Evolutionary conservation across 2,113 vertebrate genomes (phyloP), one percentile per base, ranked within the genome.

Genomic region (Poecile atricapillus): DNA sequence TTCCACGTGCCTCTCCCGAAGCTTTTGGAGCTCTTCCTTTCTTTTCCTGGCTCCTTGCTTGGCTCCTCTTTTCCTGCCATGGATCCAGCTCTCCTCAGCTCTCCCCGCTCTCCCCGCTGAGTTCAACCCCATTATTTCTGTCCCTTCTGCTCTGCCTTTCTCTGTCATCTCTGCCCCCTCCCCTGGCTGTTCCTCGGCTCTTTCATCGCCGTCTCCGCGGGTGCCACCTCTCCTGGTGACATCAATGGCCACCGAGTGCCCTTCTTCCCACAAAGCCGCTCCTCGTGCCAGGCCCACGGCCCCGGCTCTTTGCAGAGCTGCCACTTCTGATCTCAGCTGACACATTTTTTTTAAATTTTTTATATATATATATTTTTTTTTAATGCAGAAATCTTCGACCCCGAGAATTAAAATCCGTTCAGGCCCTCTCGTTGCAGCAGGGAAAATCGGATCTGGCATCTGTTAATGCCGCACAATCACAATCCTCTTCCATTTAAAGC

Each of bases 111-210:
- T 50, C 63, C 68, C 73, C 10, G n/a, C 73, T 0, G 55, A 83
- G 58, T 92, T 94, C 92, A 92, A 86, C n/a, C 88, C 88, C 90
- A 77, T 96, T 94, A 96, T 93, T 93, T 83, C 62, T 35, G 79
- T 68, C 63, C 50, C 75, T 46, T 80, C 55, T 53, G 69, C 78
- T 89, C 47, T 47, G 74, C 24, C 85, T 83, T 27, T 43, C 70
- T 7, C n/a, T 92, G 41, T 4, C 83, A 27, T 65, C 64, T 37
- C 77, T 83, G 77, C 37, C 85, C 84, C 80, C n/a, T 91, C 14
- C 23, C 50, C 53, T 12, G 22, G 64, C 44, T 44, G 2, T 8
- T 67, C 39, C 59, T 44, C 24, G 4, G 19, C 35, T 37, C 65
- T 95, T 95, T 65, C 65, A 83, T 87, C 59, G 53, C 41, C 31